Evolutionary conservation across 2,113 vertebrate genomes (phyloP).

Genomic region (Dipodomys stephensi): DNA sequence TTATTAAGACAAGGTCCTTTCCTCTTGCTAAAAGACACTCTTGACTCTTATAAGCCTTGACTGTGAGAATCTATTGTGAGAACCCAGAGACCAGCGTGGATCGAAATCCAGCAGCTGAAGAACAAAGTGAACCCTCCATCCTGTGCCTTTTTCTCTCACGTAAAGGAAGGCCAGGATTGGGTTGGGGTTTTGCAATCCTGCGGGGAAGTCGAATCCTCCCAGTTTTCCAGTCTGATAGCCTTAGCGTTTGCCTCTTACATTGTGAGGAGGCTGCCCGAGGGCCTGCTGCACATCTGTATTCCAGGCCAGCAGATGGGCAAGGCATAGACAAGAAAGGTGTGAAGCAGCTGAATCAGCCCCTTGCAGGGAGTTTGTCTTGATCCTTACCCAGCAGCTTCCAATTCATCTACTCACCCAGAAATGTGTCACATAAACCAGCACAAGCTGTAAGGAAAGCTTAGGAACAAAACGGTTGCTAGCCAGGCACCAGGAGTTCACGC

Average conservation of each 20-base stretch:
- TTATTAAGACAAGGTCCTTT: slow-evolving; percentile 21
- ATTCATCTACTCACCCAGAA: neutral
- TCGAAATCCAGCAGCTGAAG: neutral
- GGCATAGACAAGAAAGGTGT: neutral
- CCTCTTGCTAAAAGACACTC: slow-evolving; percentile 1
- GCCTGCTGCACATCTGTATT: neutral
- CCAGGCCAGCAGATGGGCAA: neutral
- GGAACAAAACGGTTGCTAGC: too few relatives aligned
- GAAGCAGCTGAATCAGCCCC: neutral
- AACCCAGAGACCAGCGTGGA: neutral
- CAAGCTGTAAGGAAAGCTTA: neutral
- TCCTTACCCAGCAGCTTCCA: neutral
- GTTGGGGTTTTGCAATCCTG: neutral
- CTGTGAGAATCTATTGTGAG: neutral
- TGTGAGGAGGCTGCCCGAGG: neutral
- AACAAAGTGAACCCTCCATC: neutral
- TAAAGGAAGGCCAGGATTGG: neutral
- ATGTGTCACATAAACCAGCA: neutral
- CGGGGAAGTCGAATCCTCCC: neutral
- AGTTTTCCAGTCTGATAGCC: neutral
- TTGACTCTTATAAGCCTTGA: neutral
- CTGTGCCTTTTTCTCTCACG: neutral
- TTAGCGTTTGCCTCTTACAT: neutral
- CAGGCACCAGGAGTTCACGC: too few relatives aligned
- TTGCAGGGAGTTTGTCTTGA: neutral